Evolutionary conservation across 64 coral and sea anemone genomes (phyloP).

Genomic region (Acropora yongei): DNA sequence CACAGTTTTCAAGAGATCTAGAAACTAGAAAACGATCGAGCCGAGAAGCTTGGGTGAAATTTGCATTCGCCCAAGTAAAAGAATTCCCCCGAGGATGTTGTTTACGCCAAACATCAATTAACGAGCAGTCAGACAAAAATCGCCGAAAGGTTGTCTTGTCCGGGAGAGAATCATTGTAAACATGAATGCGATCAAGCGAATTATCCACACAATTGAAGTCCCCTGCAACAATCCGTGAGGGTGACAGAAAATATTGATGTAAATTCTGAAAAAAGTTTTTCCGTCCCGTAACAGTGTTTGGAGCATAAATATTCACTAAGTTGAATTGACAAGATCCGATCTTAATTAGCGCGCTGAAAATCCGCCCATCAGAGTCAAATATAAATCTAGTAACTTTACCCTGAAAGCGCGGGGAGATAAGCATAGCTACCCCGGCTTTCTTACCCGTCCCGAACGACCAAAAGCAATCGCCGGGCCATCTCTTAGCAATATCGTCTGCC

Average conservation of each 20-base stretch:
- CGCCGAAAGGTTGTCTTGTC: background rate
- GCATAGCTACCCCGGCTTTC: background rate
- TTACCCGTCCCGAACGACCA: background rate
- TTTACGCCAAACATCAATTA: constrained; percentile 11
- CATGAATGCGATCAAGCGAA: background rate
- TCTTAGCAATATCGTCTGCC: background rate
- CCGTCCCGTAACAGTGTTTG: background rate
- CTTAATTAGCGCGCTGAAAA: too few species aligned
- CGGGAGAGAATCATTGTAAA: background rate
- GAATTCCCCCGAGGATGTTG: background rate
- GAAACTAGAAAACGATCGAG: constrained; percentile 20
- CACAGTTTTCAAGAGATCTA: background rate
- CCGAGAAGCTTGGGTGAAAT: background rate
- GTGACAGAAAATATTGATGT: background rate
- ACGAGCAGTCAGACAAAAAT: background rate
- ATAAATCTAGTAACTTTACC: background rate
- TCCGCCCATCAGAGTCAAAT: background rate
- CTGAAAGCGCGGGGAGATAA: background rate
- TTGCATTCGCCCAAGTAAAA: constrained; percentile 39
- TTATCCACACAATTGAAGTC: background rate
- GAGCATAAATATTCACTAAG: background rate
- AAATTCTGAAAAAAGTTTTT: background rate
- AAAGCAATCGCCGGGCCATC: background rate
- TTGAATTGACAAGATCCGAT: background rate
- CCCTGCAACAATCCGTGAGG: too few species aligned